Base-by-base conservation (phyloP, 2,797 vertebrate species). In the Hippopotamyrus pictus region DNA sequence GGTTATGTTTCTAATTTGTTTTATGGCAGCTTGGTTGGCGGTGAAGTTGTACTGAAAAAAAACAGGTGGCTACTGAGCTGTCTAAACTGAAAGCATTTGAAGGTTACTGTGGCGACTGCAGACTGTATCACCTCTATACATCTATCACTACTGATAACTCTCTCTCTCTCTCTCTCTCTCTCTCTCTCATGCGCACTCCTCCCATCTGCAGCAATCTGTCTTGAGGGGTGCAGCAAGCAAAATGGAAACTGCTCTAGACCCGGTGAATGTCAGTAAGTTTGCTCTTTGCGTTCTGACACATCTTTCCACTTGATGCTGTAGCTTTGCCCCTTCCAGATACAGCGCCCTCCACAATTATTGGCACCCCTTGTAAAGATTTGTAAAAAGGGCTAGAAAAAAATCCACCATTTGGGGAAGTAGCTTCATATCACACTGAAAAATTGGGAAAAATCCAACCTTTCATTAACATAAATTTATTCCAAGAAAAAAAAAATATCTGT, bases 251-350 rank as follows among this genome's bases (percentile, higher is more conserved):
- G 99, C 93, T 97, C 96, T 93, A 97, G 94, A 92, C 99, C 99
- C 0, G 97, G 97, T 11, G 98, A 99, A 94, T 99, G 99, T 96
- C 96, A 97, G 99, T 99, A 94, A 99, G 99, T 99, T 95, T 17
- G 69, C 48, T 46, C 9, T 33, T 8, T 37, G 69, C 17, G 22
- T 65, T 33, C 25, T 65, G 25, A 69, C 62, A 44, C 73, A 19
- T 7, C 17, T 76, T 19, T 17, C 33, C 29, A 12, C 5, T 17
- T 33, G 29, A 76, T 41, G 33, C 17, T 19, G 73, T 41, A 41
- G 33, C 5, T 33, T 17, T 2, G 33, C 37, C 5, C 73, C 14
- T 44, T n/a, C 17, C 82, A 85, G 22, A 85, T 0, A 41, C 37
- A 4, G 37, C 3, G 37, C 3, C 37, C 37, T 0, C 37, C 37